phyloP scores from a whole-genome alignment of 2,797 vertebrate species.

The Sebastolobus alascanus region DNA sequence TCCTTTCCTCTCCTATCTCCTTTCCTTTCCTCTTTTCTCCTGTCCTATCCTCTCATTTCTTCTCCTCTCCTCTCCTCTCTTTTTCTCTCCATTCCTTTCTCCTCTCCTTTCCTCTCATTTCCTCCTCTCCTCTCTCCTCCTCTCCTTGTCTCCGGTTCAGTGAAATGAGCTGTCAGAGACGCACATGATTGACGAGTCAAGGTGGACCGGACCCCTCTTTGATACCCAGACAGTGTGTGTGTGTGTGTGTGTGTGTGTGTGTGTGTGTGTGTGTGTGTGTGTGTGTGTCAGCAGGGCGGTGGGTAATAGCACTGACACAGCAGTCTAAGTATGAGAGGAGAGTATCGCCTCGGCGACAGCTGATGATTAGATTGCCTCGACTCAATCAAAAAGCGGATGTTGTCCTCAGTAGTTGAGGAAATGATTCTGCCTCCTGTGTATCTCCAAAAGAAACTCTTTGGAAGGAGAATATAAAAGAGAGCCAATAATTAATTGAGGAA shows the following conservation, averaged over 20 bases:
- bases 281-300: slow-evolving; percentile 32
- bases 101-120: not conserved
- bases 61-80: not conserved
- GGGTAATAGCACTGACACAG: slow-evolving; percentile 67
- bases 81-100: not conserved
- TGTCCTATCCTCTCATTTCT: not conserved
- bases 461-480: slow-evolving; percentile 51
- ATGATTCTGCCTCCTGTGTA: slow-evolving; percentile 47
- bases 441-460: slow-evolving; percentile 48
- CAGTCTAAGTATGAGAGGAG: slow-evolving; percentile 50
- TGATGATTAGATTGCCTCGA: slow-evolving; percentile 70
- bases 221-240: slow-evolving; percentile 39
- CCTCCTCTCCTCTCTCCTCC: not conserved
- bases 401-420: slow-evolving; percentile 65
- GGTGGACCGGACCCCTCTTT: slow-evolving; percentile 46
- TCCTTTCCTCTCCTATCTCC: not conserved
- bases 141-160: slow-evolving; percentile 8
- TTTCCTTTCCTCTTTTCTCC: not conserved
- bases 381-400: slow-evolving; percentile 67
- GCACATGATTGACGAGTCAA: slow-evolving; percentile 63
- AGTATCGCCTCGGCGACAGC: slow-evolving; percentile 49
- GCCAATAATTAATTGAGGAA: slow-evolving; percentile 70
- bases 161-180: slow-evolving; percentile 59
- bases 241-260: slow-evolving; percentile 16
- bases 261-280: slow-evolving; percentile 32